Evolutionary conservation across 2,888 invertebrate genomes (phyloP).

Genomic region (Stenurella melanura): DNA sequence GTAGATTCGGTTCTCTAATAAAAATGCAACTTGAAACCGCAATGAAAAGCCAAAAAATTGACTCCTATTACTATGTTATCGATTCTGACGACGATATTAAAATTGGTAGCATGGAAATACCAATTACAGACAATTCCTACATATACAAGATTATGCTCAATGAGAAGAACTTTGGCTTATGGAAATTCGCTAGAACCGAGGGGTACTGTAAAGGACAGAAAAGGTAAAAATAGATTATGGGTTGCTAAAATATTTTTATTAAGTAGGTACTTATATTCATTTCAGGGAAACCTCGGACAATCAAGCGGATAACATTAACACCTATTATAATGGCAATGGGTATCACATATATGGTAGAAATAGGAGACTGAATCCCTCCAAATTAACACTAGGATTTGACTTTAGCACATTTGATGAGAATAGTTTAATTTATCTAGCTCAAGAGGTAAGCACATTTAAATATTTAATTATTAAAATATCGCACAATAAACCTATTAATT

Average conservation of each 20-base stretch:
- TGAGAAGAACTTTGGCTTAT: constrained; percentile 87
- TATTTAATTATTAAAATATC: no score
- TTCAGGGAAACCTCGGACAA: constrained; percentile 41
- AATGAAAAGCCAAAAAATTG: constrained; percentile 47
- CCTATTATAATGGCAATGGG: constrained; percentile 64
- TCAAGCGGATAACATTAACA: constrained; percentile 36
- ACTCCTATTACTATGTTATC: constrained; percentile 48
- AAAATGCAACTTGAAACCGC: constrained; percentile 54
- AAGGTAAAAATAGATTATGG: constrained; percentile 58
- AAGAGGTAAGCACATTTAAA: constrained; percentile 76
- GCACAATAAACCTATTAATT: no score
- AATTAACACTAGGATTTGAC: constrained; percentile 56
- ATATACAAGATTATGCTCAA: constrained; percentile 88
- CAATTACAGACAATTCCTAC: constrained; percentile 82
- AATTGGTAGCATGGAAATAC: constrained; percentile 64
- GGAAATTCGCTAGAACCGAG: constrained; percentile 87
- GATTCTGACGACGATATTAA: constrained; percentile 55
- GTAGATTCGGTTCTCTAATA: constrained; percentile 55
- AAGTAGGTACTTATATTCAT: no score
- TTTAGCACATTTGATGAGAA: constrained; percentile 92
- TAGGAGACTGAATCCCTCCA: constrained; percentile 50
- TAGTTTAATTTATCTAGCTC: constrained; percentile 89
- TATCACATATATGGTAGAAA: constrained; percentile 57
- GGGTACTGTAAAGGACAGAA: constrained; percentile 71
- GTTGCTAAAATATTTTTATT: neutral